Conservation (phyloP, 2,797 vertebrate species). For the Anguilla anguilla region DNA sequence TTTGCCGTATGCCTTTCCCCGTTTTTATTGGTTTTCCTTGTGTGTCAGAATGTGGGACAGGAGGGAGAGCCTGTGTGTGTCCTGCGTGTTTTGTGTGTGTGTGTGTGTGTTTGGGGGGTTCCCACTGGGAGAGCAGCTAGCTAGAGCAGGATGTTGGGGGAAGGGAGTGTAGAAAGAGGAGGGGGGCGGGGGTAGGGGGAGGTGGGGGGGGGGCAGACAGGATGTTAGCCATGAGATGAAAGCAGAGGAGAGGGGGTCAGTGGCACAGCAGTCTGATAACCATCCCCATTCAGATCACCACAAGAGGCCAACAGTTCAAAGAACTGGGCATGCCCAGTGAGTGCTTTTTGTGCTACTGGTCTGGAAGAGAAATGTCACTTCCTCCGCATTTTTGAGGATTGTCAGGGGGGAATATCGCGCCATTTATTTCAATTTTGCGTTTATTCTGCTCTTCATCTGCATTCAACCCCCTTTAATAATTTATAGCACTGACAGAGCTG, state of each 20-base stretch:
- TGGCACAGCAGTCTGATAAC: not conserved
- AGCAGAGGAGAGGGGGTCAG: conserved; percentile 1
- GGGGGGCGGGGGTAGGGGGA: not conserved
- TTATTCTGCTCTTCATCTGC: not conserved
- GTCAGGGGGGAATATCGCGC: not conserved
- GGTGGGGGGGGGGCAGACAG: conserved; percentile 3
- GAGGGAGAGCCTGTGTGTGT: not conserved
- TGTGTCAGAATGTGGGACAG: conserved; percentile 13
- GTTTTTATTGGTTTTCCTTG: not conserved
- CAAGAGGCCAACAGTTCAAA: not conserved
- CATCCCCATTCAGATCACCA: conserved; percentile 3
- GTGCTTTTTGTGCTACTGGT: not conserved
- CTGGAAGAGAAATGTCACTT: not conserved
- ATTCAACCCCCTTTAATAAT: not conserved
- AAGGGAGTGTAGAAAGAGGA: not conserved
- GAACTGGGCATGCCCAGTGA: conserved; percentile 19
- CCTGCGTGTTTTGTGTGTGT: not conserved
- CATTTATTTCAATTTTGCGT: conserved; percentile 57
- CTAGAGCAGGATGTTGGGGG: not conserved
- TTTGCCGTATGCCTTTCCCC: not conserved
- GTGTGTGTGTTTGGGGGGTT: not conserved
- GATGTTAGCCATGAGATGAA: conserved; percentile 19
- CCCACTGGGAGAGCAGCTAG: conserved; percentile 16
- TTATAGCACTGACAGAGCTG: not conserved
- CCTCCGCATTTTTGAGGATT: not conserved